Conservation (phyloP, 1,140 invertebrate species). For the Gerris buenoi region DNA sequence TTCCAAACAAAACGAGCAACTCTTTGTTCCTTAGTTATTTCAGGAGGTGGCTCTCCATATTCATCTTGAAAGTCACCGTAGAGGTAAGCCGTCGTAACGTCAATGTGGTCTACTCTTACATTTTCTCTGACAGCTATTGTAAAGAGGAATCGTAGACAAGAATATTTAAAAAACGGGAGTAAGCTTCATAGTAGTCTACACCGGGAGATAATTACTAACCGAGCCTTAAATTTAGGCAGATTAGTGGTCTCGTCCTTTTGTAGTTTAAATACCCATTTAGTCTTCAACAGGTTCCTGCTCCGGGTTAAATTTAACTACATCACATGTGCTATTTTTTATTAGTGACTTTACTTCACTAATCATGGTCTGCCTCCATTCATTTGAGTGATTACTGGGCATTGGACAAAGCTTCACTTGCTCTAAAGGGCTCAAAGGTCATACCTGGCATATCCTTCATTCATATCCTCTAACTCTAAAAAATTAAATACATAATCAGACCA, state of each 20-base stretch:
- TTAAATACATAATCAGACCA: background rate
- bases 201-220: slow-evolving; percentile 28
- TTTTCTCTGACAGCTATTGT: slow-evolving; percentile 26
- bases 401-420: background rate
- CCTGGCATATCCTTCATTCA: no score
- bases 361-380: background rate
- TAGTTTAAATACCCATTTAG: background rate
- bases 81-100: slow-evolving; percentile 31
- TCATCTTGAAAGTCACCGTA: slow-evolving; percentile 23
- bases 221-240: slow-evolving; percentile 27
- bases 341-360: background rate
- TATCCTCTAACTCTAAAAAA: background rate
- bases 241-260: background rate
- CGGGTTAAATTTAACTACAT: background rate
- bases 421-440: background rate
- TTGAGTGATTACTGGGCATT: background rate
- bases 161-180: slow-evolving; percentile 25
- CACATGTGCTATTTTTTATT: background rate
- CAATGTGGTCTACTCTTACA: slow-evolving; percentile 27
- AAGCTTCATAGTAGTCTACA: slow-evolving; percentile 28
- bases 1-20: slow-evolving; percentile 10
- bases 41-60: slow-evolving; percentile 16
- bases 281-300: background rate
- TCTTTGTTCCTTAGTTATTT: slow-evolving; percentile 21
- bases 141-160: slow-evolving; percentile 27